A percentile compares a stretch with the other conserved stretches of the same genome.
Conservation (phyloP, 2,888 invertebrate genomes). For the Lasioglossum zephyrum region DNA sequence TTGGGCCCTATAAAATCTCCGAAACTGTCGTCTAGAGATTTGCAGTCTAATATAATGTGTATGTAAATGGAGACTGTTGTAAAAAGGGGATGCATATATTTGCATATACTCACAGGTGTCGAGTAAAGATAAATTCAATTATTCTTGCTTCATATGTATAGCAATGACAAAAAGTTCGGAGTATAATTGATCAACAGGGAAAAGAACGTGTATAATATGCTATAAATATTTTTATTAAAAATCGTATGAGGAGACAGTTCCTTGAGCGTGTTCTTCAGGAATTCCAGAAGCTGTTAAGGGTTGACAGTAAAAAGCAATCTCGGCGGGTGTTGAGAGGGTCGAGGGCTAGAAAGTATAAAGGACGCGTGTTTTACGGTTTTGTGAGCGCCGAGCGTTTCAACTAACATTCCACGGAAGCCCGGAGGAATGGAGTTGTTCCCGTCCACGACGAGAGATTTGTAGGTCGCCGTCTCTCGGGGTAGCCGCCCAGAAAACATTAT, state of each 20-base stretch:
- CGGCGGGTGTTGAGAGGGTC: slow-evolving; percentile 74
- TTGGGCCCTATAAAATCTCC: background rate
- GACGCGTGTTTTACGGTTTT: slow-evolving; percentile 47
- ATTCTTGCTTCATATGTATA: background rate
- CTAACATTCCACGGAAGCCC: slow-evolving; percentile 80
- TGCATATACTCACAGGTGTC: background rate
- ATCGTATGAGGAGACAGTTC: background rate
- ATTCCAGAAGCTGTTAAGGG: slow-evolving; percentile 6
- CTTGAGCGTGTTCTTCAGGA: background rate
- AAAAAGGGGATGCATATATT: background rate
- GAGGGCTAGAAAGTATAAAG: background rate
- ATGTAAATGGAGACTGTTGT: background rate
- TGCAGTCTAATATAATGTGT: background rate
- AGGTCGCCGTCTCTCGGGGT: slow-evolving; percentile 34
- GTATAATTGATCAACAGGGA: background rate
- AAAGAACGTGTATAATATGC: background rate
- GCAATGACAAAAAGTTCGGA: background rate
- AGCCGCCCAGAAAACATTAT: slow-evolving; percentile 41
- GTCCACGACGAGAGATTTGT: slow-evolving; percentile 77
- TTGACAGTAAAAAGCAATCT: slow-evolving; percentile 42
- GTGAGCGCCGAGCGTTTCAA: slow-evolving; percentile 70
- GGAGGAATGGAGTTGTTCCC: slow-evolving; percentile 77
- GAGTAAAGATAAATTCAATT: background rate
- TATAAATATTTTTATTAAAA: background rate
- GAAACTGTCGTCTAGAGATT: background rate